A percentile compares a stretch with the other conserved stretches of the same genome.
phyloP scores from a whole-genome alignment of 2,797 vertebrate genomes.

The Enoplosus armatus region DNA sequence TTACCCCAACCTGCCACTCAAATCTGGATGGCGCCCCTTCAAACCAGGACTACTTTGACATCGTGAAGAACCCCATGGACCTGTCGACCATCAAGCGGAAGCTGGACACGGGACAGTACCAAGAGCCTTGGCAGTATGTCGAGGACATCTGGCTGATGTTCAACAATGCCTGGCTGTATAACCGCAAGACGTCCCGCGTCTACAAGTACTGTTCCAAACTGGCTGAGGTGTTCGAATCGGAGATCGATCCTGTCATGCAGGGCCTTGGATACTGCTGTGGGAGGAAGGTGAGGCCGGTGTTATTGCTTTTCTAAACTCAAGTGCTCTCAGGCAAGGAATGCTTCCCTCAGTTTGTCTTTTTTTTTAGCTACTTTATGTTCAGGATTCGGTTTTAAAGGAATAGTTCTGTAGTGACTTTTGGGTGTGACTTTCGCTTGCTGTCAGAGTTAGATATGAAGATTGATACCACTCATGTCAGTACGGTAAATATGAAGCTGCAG shows the following conservation, averaged over 20 bases:
- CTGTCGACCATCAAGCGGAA: conserved; percentile 98
- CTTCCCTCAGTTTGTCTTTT: neutral
- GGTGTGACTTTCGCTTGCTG: too few relatives aligned
- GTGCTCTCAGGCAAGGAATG: neutral
- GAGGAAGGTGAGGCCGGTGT: conserved; percentile 89
- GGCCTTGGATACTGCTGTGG: conserved; percentile 97
- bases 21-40: conserved; percentile 22
- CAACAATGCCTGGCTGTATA: conserved; percentile 99
- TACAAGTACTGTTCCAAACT: conserved; percentile 99
- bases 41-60: conserved; percentile 98
- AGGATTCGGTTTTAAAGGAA: neutral
- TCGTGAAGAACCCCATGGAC: conserved; percentile 98
- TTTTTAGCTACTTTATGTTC: neutral
- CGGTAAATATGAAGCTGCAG: neutral
- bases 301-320: neutral
- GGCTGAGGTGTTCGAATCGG: conserved; percentile 97
- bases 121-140: conserved; percentile 99
- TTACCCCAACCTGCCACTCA: conserved; percentile 8
- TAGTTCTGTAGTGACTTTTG: neutral
- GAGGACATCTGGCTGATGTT: conserved; percentile 99
- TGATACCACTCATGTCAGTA: neutral
- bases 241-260: conserved; percentile 99
- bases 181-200: conserved; percentile 97
- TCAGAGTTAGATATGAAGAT: neutral
- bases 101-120: conserved; percentile 98